Conservation (phyloP, 2,113 vertebrate species). For the Coturnix japonica region DNA sequence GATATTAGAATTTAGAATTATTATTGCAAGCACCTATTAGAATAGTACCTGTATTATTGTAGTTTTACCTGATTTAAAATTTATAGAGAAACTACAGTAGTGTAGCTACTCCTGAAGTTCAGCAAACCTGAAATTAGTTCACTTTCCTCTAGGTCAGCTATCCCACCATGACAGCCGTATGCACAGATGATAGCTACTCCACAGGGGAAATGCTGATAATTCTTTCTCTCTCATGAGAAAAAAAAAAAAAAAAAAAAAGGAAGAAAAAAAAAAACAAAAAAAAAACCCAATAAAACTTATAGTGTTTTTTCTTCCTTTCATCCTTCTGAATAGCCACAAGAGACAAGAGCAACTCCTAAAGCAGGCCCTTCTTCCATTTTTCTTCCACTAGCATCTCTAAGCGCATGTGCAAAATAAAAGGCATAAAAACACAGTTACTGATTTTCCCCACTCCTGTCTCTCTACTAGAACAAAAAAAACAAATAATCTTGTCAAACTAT, state of each 20-base stretch:
- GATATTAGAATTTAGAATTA: not conserved
- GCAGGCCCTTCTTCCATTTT: not conserved
- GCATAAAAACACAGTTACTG: not conserved
- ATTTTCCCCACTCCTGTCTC: not conserved
- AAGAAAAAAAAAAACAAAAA: too few species aligned
- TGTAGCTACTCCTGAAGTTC: not conserved
- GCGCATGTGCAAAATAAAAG: not conserved
- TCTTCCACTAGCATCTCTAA: not conserved
- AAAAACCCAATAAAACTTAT: not conserved
- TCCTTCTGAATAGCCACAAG: not conserved
- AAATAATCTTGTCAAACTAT: not conserved
- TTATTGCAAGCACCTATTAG: too few species aligned
- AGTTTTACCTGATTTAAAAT: not conserved
- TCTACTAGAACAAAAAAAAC: not conserved
- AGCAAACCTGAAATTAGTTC: not conserved
- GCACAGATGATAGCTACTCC: not conserved
- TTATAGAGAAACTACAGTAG: not conserved
- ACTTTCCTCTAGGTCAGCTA: not conserved
- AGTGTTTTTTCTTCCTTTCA: not conserved
- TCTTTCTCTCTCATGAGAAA: not conserved
- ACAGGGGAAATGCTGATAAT: not conserved
- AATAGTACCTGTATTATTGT: not conserved
- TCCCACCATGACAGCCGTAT: not conserved
- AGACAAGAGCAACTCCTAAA: not conserved
- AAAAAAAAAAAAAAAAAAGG: too few species aligned